Evolutionary conservation across 2,888 invertebrate genomes (phyloP).

Genomic region (Drosophila kambysellisi): DNA sequence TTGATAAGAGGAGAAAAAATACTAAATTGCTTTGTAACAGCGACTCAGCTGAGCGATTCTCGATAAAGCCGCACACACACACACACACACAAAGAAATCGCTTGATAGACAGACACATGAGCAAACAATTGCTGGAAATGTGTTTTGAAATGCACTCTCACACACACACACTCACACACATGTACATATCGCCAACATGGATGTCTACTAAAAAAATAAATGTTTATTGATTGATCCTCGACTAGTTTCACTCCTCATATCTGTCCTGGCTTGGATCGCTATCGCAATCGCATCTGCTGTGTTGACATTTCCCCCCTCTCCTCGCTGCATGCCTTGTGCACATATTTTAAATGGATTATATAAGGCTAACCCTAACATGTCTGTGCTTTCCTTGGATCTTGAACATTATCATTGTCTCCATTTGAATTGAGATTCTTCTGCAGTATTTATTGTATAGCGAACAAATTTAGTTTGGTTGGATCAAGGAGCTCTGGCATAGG

Average conservation of each 20-base stretch:
- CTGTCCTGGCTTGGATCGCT: slow-evolving; percentile 19
- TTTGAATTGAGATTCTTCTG: neutral
- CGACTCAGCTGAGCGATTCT: slow-evolving; percentile 56
- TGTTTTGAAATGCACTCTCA: slow-evolving; percentile 43
- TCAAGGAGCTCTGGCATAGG: neutral
- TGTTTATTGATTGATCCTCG: slow-evolving; percentile 55
- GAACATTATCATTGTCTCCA: neutral
- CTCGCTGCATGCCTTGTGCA: neutral
- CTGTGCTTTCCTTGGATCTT: neutral
- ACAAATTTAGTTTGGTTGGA: neutral
- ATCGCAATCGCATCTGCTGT: slow-evolving; percentile 32
- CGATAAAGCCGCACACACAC: slow-evolving; percentile 49
- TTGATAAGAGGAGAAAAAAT: slow-evolving; percentile 59
- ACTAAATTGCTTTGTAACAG: slow-evolving; percentile 57
- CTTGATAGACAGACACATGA: slow-evolving; percentile 42
- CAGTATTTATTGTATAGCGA: neutral
- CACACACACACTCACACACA: neutral
- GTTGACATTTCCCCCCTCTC: slow-evolving; percentile 26
- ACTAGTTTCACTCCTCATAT: slow-evolving; percentile 31
- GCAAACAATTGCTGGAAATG: slow-evolving; percentile 49
- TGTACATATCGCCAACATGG: neutral
- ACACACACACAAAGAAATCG: neutral
- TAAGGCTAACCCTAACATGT: neutral
- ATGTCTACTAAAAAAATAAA: slow-evolving; percentile 1
- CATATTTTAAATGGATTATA: neutral